Evolutionary conservation across 1,140 invertebrate species (phyloP), one percentile per base, ranked within the genome.

Genomic region (Diorhabda sublineata): DNA sequence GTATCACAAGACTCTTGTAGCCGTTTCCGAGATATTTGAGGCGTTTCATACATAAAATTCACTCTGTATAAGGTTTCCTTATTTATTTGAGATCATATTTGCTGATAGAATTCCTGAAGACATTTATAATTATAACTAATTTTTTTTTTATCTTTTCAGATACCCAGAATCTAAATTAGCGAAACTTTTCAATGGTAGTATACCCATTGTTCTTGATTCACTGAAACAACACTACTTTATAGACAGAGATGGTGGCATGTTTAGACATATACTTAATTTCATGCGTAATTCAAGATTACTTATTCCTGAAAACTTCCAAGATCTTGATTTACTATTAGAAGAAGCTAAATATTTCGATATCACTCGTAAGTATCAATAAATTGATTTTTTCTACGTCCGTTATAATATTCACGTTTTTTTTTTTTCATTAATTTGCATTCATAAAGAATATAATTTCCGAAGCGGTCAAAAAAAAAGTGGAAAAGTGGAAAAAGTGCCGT

Each of bases 221-320:
- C 83, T 98, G 73, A 98, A 98, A 81, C 97, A 98, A 80, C 97
- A 98, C 79, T 98, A 98, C 82, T 98, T 98, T 85, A 98, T 98
- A 73, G 96, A 98, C 83, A 87, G 96, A 69, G 95, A 98, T 77
- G 95, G 95, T 1, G 92, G 91, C 61, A 96, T 97, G 93, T 98
- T 98, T 83, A 88, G 96, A 26, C 95, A 98, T 81, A 94, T 98
- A 77, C 85, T 98, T 42, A 98, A 98, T 84, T 98, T 95, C 82
- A 90, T 98, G 87, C 87, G 97, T 74, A 96, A 96, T 81, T 92
- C 92, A 47, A 88, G 89, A 75, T 86, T 98, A 57, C 83, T 95
- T 60, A 88, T 98, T 76, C 94, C 96, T 0, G 89, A 91, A 3
- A 90, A 94, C 79, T 98, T 97, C 81, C 83, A 87, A 7, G 93